Conservation (phyloP, 2,888 invertebrate genomes). For the Pachydiplax longipennis region DNA sequence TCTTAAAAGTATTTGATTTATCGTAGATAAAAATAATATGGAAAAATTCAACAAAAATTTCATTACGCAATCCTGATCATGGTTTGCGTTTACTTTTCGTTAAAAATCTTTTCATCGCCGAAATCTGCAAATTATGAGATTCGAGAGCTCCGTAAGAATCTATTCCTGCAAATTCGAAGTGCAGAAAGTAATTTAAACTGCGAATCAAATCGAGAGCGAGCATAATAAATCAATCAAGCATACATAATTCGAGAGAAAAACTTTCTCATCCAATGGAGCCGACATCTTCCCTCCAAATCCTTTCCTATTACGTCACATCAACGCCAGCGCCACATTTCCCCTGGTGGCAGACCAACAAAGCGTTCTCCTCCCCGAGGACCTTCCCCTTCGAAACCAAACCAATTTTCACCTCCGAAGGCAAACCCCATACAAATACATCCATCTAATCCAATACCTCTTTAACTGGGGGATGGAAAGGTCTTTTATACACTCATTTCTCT, state of each 20-base stretch:
- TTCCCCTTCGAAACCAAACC: not conserved
- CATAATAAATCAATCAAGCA: constrained; percentile 17
- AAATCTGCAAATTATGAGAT: not conserved
- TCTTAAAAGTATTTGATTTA: too few relatives aligned
- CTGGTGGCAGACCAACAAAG: not conserved
- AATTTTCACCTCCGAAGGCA: not conserved
- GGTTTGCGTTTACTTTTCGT: too few relatives aligned
- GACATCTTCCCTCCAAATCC: not conserved
- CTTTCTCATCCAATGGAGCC: constrained; percentile 4
- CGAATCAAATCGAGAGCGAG: too few relatives aligned
- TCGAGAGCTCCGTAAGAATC: not conserved
- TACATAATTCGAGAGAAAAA: constrained; percentile 1
- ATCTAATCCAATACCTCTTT: not conserved
- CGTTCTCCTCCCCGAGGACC: not conserved
- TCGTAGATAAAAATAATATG: too few relatives aligned
- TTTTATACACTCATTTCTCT: not conserved
- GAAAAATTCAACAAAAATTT: too few relatives aligned
- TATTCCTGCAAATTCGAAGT: not conserved
- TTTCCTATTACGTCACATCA: not conserved
- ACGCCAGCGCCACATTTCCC: not conserved
- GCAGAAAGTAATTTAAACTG: too few relatives aligned
- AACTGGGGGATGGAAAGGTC: not conserved
- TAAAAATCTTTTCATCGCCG: too few relatives aligned
- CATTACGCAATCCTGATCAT: too few relatives aligned
- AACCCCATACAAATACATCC: not conserved